Conservation (phyloP, 2,888 invertebrate genomes). For the Heterodera filipjevi region DNA sequence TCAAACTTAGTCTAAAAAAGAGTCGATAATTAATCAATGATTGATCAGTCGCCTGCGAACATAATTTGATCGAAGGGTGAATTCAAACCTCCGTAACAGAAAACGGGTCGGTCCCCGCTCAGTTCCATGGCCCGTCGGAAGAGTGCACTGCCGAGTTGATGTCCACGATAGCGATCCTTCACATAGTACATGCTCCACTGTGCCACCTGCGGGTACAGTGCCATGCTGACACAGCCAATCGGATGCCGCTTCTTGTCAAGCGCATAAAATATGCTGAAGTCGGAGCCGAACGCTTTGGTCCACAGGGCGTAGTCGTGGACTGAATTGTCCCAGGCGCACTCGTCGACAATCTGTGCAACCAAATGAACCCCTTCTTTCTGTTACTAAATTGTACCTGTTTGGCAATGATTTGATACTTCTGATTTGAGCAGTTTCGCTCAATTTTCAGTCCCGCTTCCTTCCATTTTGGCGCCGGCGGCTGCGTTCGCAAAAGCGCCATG, state of each 20-base stretch:
- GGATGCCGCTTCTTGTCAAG: conserved; percentile 2
- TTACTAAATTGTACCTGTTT: neutral
- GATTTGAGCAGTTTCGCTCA: neutral
- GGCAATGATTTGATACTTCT: neutral
- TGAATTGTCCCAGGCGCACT: neutral
- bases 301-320: neutral
- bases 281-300: neutral
- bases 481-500: neutral
- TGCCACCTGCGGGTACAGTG: neutral
- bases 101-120: neutral
- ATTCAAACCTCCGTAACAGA: neutral
- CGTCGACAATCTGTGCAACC: neutral
- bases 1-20: too few species aligned
- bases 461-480: neutral
- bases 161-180: neutral
- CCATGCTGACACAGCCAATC: neutral
- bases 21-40: neutral
- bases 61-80: neutral
- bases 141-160: neutral
- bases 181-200: conserved; percentile 10
- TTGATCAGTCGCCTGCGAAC: neutral
- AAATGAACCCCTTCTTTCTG: neutral
- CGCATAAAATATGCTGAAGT: neutral
- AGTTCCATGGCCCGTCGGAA: neutral
- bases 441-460: neutral